Base-by-base conservation (phyloP, 2,797 vertebrate genomes). In the Poecilia picta region DNA sequence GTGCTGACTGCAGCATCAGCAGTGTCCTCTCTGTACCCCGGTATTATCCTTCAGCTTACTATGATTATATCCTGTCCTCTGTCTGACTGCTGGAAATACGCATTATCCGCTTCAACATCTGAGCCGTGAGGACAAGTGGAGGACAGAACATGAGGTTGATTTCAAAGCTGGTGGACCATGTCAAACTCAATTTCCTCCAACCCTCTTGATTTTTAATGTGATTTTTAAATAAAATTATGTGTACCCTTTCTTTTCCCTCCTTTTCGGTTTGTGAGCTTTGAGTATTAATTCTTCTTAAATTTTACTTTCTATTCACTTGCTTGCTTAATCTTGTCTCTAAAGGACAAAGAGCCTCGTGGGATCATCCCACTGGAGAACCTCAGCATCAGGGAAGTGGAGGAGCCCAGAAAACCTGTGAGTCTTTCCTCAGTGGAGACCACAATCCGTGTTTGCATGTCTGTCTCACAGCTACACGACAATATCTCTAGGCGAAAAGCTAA, bases 331-430 rank as follows among this genome's bases (percentile, higher is more conserved):
- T 45, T 8, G 68, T 81, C 20, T 41, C 68, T 79, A 39, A 33
- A 99, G 98, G 98, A 99, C 89, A 99, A 99, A 93, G 98, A 99
- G 89, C 98, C 98, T 64, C 95, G 98, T 91, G 98, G 98, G 62
- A 99, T 98, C 88, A 99, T 99, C 90, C 98, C 98, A 0, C 94
- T 99, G 93, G 98, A 99, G 92, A 99, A 99, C 87, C 97, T 99
- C 72, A 98, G 97, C 90, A 99, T 99, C 90, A 92, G 97, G 94
- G 98, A 99, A 94, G 98, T 99, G 39, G 98, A 99, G 89, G 98
- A 99, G 91, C 98, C 97, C 4, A 95, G 98, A 87, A 99, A 99
- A 91, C 98, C 98, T 2, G 98, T 99, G 94, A 96, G 97, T 93
- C 78, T 79, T 73, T 49, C 81, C 70, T 85, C 80, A 66, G 80